Evolutionary conservation across 2,797 vertebrate genomes (phyloP), one percentile per base, ranked within the genome.

Genomic region (Amblyopsis hoosieri): DNA sequence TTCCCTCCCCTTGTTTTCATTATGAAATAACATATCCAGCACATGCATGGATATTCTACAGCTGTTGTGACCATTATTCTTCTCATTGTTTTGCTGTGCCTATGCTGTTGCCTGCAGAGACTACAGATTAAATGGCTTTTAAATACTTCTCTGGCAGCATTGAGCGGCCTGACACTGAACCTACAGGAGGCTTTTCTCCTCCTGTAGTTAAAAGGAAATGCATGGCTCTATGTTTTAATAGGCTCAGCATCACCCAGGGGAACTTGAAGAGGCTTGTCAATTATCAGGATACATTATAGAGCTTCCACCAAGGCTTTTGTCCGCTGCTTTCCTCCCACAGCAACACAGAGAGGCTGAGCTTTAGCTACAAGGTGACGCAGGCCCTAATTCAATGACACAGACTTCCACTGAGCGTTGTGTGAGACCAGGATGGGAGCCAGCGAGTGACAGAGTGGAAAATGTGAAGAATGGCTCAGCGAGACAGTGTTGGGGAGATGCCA

Each of bases 131-230:
- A 11, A 11, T 2, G 45, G 7, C 65, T 82, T 67, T 37, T 80
- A 75, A 86, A 71, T 76, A 82, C 69, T 59, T 75, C 57, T 81
- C 79, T 66, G 66, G 47, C 64, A 72, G 69, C 62, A 50, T 57
- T 64, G 64, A 79, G 68, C 60, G 31, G 42, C 74, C 15, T 64
- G 70, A 74, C 69, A 59, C 69, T 57, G 62, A 72, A 83, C 86
- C 78, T 68, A 80, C 61, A 76, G 79, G 69, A 76, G 79, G 69
- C 80, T 75, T 78, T 69, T 71, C 70, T 85, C 60, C 67, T 52
- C 19, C 78, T 84, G 67, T 82, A 78, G 79, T 90, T 85, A 88
- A 84, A 73, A 69, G 73, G 60, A 73, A 78, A 81, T 82, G 74
- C 62, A 63, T 64, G 53, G 61, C 67, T 51, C 54, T 67, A 19